Evolutionary conservation across 1,140 invertebrate species (phyloP), one percentile per base, ranked within the genome.

Genomic region (Lasaia peninsularis): DNA sequence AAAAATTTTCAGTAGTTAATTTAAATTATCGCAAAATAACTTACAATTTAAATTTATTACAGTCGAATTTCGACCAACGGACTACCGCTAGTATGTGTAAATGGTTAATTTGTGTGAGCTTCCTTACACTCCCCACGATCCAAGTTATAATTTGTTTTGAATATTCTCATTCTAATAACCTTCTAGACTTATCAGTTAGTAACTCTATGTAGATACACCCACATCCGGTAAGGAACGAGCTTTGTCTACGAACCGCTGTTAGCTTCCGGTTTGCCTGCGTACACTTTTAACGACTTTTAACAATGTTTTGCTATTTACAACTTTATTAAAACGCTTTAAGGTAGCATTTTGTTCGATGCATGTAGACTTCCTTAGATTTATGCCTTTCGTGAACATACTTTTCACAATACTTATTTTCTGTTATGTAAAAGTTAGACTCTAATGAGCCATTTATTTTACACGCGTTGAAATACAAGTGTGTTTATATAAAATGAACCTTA

Each of bases 171-270:
- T 51, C 35, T 56, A 58, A 55, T 62, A 62, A 58, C 37, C 58
- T 33, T 32, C 14, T 55, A 58, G 56, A 60, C 50, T 64, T 64
- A 64, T 64, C 62, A 60, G 58, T 56, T 32, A 32, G 24, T n/a
- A 33, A 11, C 31, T 35, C 33, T 9, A 54, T 34, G 56, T 63
- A 63, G 61, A 63, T 63, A 63, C 58, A 60, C 62, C 62, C 58
- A 73, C 73, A 69, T 80, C 78, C 78, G 59, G 71, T 67, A 57
- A 73, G 62, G 68, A 73, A 77, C 72, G 69, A 72, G 76, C 75
- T 75, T 78, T 81, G 76, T 79, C 78, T 81, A 75, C 73, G 70
- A 72, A 78, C 78, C 73, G 68, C 63, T 71, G 70, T 69, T 75
- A 54, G 63, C 75, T 71, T 80, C 75, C 78, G 71, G 73, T 78